phyloP scores from a whole-genome alignment of 2,888 invertebrate species.

The Osmoderma eremita region DNA sequence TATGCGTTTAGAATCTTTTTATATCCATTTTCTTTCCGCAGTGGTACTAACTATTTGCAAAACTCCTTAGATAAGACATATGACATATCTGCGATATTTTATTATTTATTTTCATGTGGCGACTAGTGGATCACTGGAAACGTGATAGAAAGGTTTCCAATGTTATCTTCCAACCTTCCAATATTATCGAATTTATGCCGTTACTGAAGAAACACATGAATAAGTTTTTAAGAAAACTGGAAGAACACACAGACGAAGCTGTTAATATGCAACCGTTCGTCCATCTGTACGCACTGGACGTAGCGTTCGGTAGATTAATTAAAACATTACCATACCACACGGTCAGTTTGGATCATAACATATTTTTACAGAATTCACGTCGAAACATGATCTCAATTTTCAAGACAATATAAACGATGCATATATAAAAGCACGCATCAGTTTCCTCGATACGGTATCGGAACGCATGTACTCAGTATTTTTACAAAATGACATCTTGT shows the following conservation, averaged over 20 bases:
- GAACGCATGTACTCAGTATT: constrained; percentile 44
- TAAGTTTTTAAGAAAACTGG: constrained; percentile 12
- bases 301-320: constrained; percentile 22
- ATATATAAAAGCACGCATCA: constrained; percentile 40
- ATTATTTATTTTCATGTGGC: no score
- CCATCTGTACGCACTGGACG: constrained; percentile 18
- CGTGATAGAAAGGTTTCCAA: constrained; percentile 16
- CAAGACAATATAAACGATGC: constrained; percentile 39
- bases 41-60: no score
- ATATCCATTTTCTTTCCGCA: no score
- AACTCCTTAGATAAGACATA: no score
- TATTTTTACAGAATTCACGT: constrained; percentile 41
- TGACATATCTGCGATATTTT: no score
- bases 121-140: constrained; percentile 12
- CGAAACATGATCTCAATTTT: constrained; percentile 41
- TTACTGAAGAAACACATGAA: constrained; percentile 10
- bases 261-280: constrained; percentile 13
- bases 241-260: background rate
- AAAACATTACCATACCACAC: background rate
- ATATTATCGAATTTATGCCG: constrained; percentile 8
- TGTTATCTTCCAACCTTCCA: constrained; percentile 22
- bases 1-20: no score
- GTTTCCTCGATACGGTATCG: constrained; percentile 41
- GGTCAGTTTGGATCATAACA: background rate
- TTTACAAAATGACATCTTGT: constrained; percentile 42